Evolutionary conservation across 2,113 vertebrate genomes (phyloP), one percentile per base, ranked within the genome.

Genomic region (Myxocyprinus asiaticus): DNA sequence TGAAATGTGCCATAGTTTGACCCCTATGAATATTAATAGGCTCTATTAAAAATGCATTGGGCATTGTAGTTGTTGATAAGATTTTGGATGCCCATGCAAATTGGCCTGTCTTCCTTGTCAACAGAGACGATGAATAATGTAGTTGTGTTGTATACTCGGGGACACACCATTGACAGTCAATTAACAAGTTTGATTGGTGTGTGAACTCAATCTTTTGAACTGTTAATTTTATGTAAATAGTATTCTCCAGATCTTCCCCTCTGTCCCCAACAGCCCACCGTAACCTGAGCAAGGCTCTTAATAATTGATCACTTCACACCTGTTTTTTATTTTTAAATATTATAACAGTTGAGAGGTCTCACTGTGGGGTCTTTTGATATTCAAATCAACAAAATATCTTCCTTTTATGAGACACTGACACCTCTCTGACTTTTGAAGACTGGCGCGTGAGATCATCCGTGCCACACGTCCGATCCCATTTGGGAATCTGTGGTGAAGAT

Each of bases 161-260:
- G 95, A 95, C 95, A 95, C 94, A 89, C 94, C 95, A 97, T 96
- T 97, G 96, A 96, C 96, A 98, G 96, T 97, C 96, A 98, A 98
- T 98, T 98, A 98, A 97, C 97, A 97, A 96, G 95, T 97, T 98
- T 98, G 96, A 98, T 97, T 97, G 96, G 95, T 97, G 95, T 97
- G 95, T 95, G 95, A 96, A 97, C 95, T 96, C 94, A 94, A 96
- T 95, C 96, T 97, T 98, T 97, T 97, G 96, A 98, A 97, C 97
- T 97, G 96, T 97, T 98, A 98, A 98, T 98, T 97, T 96, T 97
- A 98, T 98, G 96, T 97, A 97, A 98, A 98, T 98, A 95, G 94
- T 94, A 95, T 96, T 96, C 93, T 87, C 79, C 80, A 64, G 79
- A 79, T 93, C 93, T 93, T 92, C 93, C 94, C 92, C 94, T 92